Evolutionary conservation across 2,888 invertebrate species (phyloP).

Genomic region (Melinaea menophilus): DNA sequence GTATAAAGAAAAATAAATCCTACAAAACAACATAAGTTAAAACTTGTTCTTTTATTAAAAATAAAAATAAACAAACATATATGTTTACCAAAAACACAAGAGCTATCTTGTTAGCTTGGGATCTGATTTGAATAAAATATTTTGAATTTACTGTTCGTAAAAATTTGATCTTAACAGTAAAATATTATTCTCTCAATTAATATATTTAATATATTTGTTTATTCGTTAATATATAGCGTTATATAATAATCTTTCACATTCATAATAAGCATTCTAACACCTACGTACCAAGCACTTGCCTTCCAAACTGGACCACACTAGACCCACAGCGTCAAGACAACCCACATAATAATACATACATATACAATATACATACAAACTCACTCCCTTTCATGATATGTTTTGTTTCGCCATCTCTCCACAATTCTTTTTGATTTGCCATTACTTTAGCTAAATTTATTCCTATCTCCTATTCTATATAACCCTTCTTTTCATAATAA

Average conservation of each 20-base stretch:
- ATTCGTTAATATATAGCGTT: neutral
- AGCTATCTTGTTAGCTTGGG: too few relatives aligned
- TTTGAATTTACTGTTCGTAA: too few relatives aligned
- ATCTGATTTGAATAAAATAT: too few relatives aligned
- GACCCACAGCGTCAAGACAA: conserved; percentile 18
- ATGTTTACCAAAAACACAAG: too few relatives aligned
- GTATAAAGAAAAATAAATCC: too few relatives aligned
- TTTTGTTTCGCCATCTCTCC: conserved; percentile 55
- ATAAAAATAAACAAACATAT: too few relatives aligned
- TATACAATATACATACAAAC: conserved; percentile 52
- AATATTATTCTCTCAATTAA: too few relatives aligned
- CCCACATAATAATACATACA: conserved; percentile 46
- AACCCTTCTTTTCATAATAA: neutral
- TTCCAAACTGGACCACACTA: conserved; percentile 14
- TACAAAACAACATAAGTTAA: too few relatives aligned
- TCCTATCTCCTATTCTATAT: neutral
- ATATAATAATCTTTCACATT: neutral
- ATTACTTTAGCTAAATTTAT: neutral
- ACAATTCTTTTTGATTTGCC: conserved; percentile 13
- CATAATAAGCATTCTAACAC: neutral
- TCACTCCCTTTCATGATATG: conserved; percentile 73
- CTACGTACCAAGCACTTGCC: conserved; percentile 5
- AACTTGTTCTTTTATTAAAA: too few relatives aligned
- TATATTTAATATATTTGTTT: too few relatives aligned
- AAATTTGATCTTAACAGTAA: too few relatives aligned